Conservation (phyloP, 2,888 invertebrate species). For the Limenitis arthemis region DNA sequence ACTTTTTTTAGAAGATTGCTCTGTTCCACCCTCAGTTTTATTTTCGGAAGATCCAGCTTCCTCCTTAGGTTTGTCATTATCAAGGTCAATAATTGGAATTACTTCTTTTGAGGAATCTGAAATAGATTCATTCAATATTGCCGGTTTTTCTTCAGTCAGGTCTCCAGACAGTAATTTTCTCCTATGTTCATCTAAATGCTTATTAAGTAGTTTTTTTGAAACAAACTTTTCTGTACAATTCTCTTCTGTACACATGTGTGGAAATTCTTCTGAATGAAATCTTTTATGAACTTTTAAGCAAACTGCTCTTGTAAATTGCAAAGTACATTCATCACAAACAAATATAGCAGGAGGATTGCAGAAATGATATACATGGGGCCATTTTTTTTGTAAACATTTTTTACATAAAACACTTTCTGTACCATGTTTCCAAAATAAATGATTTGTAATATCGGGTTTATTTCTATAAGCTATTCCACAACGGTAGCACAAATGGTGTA, state of each 20-base stretch:
- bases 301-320: conserved; percentile 82
- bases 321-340: conserved; percentile 85
- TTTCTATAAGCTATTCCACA: conserved; percentile 91
- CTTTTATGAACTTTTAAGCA: conserved; percentile 89
- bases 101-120: conserved; percentile 45
- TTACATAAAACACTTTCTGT: conserved; percentile 90
- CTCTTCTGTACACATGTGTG: conserved; percentile 80
- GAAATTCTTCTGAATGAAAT: conserved; percentile 79
- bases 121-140: conserved; percentile 32
- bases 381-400: conserved; percentile 89
- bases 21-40: conserved; percentile 44
- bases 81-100: conserved; percentile 51
- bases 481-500: conserved; percentile 89
- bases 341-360: conserved; percentile 86
- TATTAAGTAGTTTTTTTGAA: conserved; percentile 82
- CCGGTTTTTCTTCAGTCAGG: conserved; percentile 40
- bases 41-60: conserved; percentile 47
- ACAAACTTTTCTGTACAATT: conserved; percentile 84
- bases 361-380: conserved; percentile 94
- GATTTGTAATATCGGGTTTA: conserved; percentile 90
- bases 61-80: conserved; percentile 47
- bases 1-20: conserved; percentile 50
- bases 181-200: conserved; percentile 78
- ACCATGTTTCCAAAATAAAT: conserved; percentile 94
- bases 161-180: conserved; percentile 46